These are phyloP conservation scores for Phalloptychus januarius DNA, from an alignment of 2,797 vertebrate species.

Conservation along the genomic window DNA sequence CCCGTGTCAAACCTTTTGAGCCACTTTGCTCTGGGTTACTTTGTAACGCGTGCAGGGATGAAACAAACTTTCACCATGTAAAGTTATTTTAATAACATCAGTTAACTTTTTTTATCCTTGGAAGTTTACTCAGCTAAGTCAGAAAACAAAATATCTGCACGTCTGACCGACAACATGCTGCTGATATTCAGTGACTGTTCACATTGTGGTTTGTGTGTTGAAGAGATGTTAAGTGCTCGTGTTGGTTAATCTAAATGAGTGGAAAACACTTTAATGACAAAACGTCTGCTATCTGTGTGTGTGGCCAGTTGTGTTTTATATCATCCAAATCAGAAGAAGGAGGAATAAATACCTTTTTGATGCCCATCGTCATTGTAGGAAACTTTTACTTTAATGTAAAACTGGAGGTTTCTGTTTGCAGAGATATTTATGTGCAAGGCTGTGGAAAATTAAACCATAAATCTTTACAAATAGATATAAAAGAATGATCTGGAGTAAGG, in stretches of 20 bases:
- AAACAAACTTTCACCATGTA: conserved; percentile 71
- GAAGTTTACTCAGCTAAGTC: conserved; percentile 68
- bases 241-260: conserved; percentile 74
- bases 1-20: conserved; percentile 73
- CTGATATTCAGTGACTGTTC: conserved; percentile 81
- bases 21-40: conserved; percentile 67
- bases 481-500: conserved; percentile 70
- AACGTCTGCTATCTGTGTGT: conserved; percentile 75
- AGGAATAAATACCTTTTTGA: conserved; percentile 52
- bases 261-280: conserved; percentile 74
- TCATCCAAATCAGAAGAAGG: conserved; percentile 62
- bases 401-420: conserved; percentile 70
- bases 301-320: conserved; percentile 80
- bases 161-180: conserved; percentile 77
- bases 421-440: conserved; percentile 75
- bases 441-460: conserved; percentile 69
- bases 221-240: conserved; percentile 79
- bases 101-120: conserved; percentile 61
- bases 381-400: conserved; percentile 53
- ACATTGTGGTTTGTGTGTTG: conserved; percentile 79
- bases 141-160: conserved; percentile 75
- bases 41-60: conserved; percentile 71
- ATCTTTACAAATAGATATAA: conserved; percentile 70
- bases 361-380: conserved; percentile 54
- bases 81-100: conserved; percentile 70